phyloP scores from a whole-genome alignment of 2,888 invertebrate genomes.

The Epinotia bilunana region DNA sequence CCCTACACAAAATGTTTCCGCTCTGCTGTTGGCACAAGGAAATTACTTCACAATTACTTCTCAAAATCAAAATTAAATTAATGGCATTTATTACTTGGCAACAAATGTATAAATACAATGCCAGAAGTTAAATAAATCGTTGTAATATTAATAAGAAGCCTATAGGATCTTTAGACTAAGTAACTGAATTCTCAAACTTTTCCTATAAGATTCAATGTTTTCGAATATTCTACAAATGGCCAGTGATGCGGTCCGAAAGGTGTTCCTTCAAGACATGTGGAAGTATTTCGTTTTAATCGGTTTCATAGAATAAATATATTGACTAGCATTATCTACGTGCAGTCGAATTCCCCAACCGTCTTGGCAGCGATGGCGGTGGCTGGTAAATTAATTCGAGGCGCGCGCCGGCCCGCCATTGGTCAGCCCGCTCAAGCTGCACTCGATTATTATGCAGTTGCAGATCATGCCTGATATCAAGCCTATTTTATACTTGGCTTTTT shows the following conservation, averaged over 20 bases:
- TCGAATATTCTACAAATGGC: neutral
- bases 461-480: constrained; percentile 72
- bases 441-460: constrained; percentile 72
- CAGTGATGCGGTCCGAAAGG: constrained; percentile 17
- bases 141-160: neutral
- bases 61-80: too few species aligned
- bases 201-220: neutral
- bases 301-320: constrained; percentile 31
- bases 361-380: constrained; percentile 44
- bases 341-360: constrained; percentile 52
- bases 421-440: constrained; percentile 72
- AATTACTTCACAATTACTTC: neutral
- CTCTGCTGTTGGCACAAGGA: constrained; percentile 48
- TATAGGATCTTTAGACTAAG: neutral
- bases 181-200: neutral
- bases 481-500: constrained; percentile 68
- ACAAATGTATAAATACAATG: neutral
- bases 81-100: neutral
- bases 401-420: constrained; percentile 67
- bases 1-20: constrained; percentile 78
- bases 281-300: neutral
- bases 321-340: constrained; percentile 46
- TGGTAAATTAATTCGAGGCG: constrained; percentile 67
- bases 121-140: neutral
- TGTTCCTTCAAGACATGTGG: neutral